Evolutionary conservation across 2,888 invertebrate genomes (phyloP).

Genomic region (Nomada ruficornis): DNA sequence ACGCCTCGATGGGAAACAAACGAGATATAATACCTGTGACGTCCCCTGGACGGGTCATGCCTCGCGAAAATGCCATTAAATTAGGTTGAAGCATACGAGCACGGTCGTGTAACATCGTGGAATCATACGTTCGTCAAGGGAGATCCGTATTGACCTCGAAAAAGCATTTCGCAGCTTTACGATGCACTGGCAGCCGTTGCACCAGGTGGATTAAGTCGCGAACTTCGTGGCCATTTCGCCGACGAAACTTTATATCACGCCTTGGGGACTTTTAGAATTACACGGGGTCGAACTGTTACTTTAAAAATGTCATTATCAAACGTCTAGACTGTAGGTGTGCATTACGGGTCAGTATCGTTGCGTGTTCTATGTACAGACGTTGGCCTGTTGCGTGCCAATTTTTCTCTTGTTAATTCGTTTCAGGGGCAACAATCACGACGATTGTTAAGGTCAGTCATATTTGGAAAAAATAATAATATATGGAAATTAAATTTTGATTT

Average conservation of each 20-base stretch:
- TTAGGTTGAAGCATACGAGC: slow-evolving; percentile 4
- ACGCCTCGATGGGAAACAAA: neutral
- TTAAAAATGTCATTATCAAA: slow-evolving; percentile 64
- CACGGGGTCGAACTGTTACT: slow-evolving; percentile 23
- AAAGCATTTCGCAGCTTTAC: slow-evolving; percentile 40
- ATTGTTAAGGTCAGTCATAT: too few species aligned
- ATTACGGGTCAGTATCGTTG: too few species aligned
- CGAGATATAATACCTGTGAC: neutral
- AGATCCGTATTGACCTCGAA: slow-evolving; percentile 35
- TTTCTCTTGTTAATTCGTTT: too few species aligned
- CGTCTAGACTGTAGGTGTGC: slow-evolving; percentile 47
- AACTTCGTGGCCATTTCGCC: slow-evolving; percentile 30
- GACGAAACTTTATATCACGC: slow-evolving; percentile 27
- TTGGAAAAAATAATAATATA: too few species aligned
- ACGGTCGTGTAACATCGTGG: slow-evolving; percentile 13
- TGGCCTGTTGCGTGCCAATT: too few species aligned
- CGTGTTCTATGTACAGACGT: too few species aligned
- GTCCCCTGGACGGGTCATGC: neutral
- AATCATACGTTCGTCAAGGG: slow-evolving; percentile 35
- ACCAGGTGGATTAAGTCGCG: slow-evolving; percentile 37
- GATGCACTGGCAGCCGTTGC: slow-evolving; percentile 25
- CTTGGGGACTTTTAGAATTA: slow-evolving; percentile 56
- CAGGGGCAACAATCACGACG: too few species aligned
- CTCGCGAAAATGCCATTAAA: slow-evolving; percentile 4
- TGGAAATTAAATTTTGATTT: too few species aligned